Base-by-base conservation (phyloP, 2,888 invertebrate genomes). In the Peribatodes rhomboidaria region DNA sequence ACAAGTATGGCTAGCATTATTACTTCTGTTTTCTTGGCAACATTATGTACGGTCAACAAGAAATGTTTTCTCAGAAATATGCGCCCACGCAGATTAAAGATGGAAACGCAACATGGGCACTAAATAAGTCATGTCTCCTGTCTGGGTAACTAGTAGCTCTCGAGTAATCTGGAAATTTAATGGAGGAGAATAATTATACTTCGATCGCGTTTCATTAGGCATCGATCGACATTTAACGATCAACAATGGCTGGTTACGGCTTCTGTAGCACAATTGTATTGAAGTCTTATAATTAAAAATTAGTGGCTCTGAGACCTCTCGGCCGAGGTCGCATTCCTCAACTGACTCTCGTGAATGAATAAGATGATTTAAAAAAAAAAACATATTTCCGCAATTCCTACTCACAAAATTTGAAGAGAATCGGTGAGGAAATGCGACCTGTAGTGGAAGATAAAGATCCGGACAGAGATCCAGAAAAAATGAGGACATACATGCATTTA, bases 11-110 rank as follows among this genome's bases (percentile, higher is more conserved):
- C 87, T 87, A 89, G 86, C 89, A 89, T 89, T 89, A 90, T 90
- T 90, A 89, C 90, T 90, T 89, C 90, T 89, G 92, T 92, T 90
- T 89, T 89, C 90, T 90, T 85, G 79, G 87, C 92, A 89, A 85
- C 85, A 88, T 90, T 89, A 89, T 88, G 86, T 87, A 88, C 86
- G 83, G 83, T 82, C 85, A 81, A 86, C 88, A 89, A 92, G 92
- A 90, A 91, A 92, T 89, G 89, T 86, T 84, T 93, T 92, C 92
- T 88, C 85, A 84, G 92, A 92, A 93, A 89, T 90, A 90, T 91
- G 90, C 88, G 83, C 90, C 89, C 90, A 90, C 91, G 90, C 90
- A 90, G 90, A 89, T 91, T 88, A 89, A 89, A 88, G 90, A 91
- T 90, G 91, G 87, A 90, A 90, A 89, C 87, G 85, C 87, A 87